phyloP scores from a whole-genome alignment of 1,140 invertebrate genomes.

The Bombus polaris region DNA sequence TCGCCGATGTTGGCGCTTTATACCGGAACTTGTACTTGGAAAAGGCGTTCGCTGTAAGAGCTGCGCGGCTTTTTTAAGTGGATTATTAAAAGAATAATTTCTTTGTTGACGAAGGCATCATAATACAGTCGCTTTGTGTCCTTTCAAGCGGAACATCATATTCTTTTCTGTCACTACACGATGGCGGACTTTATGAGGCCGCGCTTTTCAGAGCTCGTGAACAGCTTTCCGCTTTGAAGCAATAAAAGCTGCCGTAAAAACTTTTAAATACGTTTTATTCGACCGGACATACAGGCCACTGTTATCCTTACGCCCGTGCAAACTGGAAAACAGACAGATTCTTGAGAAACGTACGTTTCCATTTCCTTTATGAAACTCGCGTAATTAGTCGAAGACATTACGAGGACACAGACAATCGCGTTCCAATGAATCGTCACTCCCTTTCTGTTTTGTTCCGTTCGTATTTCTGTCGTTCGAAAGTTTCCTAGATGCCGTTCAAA shows the following conservation, averaged over 20 bases:
- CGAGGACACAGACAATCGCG: not conserved
- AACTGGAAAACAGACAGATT: not conserved
- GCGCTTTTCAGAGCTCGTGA: not conserved
- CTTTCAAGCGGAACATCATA: not conserved
- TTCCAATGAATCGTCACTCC: not conserved
- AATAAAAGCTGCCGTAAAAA: conserved; percentile 11
- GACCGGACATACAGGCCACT: not conserved
- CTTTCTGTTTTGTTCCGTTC: too few species aligned
- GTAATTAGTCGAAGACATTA: conserved; percentile 13
- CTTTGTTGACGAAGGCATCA: not conserved
- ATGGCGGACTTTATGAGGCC: not conserved
- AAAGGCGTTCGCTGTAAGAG: not conserved
- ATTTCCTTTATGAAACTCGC: not conserved
- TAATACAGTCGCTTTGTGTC: not conserved
- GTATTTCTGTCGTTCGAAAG: not conserved
- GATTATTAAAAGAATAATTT: conserved; percentile 2
- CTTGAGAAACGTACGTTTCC: not conserved
- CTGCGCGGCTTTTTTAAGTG: too few species aligned
- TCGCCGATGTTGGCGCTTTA: not conserved
- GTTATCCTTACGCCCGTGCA: not conserved
- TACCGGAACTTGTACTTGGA: not conserved
- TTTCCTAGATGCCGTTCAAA: not conserved
- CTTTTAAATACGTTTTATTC: conserved; percentile 29
- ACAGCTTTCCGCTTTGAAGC: not conserved
- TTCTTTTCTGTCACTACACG: not conserved